phyloP scores from a whole-genome alignment of 2,888 invertebrate species.

The Drosophila pegasa region DNA sequence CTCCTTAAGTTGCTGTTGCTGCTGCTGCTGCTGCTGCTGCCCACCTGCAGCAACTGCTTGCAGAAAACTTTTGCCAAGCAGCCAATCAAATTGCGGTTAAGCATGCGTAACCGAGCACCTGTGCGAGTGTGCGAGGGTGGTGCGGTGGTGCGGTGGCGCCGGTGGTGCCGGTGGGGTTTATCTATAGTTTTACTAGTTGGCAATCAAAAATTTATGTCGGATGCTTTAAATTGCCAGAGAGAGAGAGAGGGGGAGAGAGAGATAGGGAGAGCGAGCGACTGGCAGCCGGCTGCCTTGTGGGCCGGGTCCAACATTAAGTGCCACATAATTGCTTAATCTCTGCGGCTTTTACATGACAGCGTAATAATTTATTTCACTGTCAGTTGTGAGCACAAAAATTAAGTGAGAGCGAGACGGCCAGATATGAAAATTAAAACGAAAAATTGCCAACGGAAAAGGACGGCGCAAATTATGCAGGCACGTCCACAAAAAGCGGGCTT shows the following conservation, averaged over 20 bases:
- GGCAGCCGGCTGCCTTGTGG: slow-evolving; percentile 11
- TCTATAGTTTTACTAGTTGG: slow-evolving; percentile 36
- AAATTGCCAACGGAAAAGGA: slow-evolving; percentile 62
- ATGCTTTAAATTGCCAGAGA: slow-evolving; percentile 43
- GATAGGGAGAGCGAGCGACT: background rate
- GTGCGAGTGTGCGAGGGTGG: too few species aligned
- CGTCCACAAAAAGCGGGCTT: slow-evolving; percentile 62
- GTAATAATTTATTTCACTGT: slow-evolving; percentile 80
- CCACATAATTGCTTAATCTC: slow-evolving; percentile 82
- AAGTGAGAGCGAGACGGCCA: slow-evolving; percentile 3
- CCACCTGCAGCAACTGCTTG: slow-evolving; percentile 26
- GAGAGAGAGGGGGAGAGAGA: background rate
- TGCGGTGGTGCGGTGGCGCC: background rate
- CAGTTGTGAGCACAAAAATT: slow-evolving; percentile 51
- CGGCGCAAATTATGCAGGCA: slow-evolving; percentile 81
- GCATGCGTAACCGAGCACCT: slow-evolving; percentile 55
- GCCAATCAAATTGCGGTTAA: slow-evolving; percentile 72
- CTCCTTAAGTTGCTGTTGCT: slow-evolving; percentile 19
- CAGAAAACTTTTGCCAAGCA: slow-evolving; percentile 50
- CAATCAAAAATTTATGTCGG: slow-evolving; percentile 67
- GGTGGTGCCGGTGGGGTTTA: background rate
- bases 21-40: background rate
- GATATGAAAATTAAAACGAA: slow-evolving; percentile 75
- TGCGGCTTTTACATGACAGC: slow-evolving; percentile 81
- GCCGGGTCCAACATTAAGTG: slow-evolving; percentile 75